Evolutionary conservation across 2,888 invertebrate genomes (phyloP).

Genomic region (Morinoia aosen): DNA sequence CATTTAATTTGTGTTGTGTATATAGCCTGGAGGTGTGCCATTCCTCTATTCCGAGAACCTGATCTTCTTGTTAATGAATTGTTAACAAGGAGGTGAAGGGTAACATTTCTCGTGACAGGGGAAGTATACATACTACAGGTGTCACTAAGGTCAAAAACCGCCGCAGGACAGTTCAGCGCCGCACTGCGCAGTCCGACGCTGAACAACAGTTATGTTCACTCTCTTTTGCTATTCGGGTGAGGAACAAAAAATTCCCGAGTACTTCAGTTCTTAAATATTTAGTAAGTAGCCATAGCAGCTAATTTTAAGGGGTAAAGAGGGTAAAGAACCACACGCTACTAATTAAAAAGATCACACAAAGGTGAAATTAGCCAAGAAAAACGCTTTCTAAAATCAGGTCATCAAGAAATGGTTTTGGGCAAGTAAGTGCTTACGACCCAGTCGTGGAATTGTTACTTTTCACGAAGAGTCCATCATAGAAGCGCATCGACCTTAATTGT

Average conservation of each 20-base stretch:
- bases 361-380: neutral
- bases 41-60: no score
- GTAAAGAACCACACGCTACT: neutral
- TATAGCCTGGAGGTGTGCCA: no score
- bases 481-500: neutral
- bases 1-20: no score
- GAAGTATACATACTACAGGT: no score
- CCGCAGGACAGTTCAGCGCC: neutral
- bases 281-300: neutral
- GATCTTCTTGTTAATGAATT: no score
- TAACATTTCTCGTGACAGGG: no score
- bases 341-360: neutral
- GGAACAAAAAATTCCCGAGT: neutral
- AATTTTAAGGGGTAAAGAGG: neutral
- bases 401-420: neutral
- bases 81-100: no score
- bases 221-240: neutral
- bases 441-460: slow-evolving; percentile 4
- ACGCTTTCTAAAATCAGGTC: neutral
- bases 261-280: neutral
- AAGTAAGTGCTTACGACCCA: neutral
- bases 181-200: neutral
- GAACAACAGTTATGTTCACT: neutral
- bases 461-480: neutral
- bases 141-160: neutral